phyloP scores from a whole-genome alignment of 2,797 vertebrate species.

The Dromococcyx pavoninus region DNA sequence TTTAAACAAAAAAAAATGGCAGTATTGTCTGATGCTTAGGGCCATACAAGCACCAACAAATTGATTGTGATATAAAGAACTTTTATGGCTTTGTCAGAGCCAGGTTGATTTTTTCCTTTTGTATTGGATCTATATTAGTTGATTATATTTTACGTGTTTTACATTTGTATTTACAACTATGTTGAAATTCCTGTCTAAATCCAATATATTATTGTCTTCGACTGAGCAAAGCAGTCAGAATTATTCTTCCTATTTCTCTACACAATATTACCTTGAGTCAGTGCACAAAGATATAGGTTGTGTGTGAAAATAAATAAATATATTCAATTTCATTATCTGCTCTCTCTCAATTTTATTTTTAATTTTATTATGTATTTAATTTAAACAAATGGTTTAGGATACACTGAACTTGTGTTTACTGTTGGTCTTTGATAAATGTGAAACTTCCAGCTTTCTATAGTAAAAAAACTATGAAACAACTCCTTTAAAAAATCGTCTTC shows the following conservation, averaged over 20 bases:
- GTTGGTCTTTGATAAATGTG: background rate
- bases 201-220: background rate
- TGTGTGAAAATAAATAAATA: background rate
- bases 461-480: background rate
- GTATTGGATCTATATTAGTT: background rate
- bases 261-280: background rate
- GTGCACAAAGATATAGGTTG: background rate
- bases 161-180: background rate
- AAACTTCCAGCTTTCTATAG: background rate
- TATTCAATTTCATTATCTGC: background rate
- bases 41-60: background rate
- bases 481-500: background rate
- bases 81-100: background rate
- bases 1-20: background rate
- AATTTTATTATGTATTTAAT: background rate
- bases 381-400: background rate
- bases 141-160: background rate
- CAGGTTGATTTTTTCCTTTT: background rate
- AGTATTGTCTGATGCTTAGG: background rate
- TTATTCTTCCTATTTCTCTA: background rate
- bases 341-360: background rate
- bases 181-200: background rate
- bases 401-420: background rate
- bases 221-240: background rate
- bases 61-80: background rate